These are phyloP conservation scores for Lycaena phlaeas DNA, from an alignment of 2,888 invertebrate genomes.

Conservation along the genomic window DNA sequence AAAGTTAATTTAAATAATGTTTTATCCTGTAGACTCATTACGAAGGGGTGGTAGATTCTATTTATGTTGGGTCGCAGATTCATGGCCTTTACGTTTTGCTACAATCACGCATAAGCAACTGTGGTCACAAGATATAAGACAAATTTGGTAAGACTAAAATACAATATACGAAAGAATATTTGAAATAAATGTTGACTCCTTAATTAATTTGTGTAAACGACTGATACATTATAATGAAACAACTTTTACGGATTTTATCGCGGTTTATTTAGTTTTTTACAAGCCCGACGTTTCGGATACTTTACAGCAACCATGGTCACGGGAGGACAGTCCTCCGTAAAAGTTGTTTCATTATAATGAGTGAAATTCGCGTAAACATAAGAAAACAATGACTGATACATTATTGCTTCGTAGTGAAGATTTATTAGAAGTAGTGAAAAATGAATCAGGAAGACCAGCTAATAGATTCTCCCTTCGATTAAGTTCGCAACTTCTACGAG, in stretches of 20 bases:
- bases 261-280: too few species aligned
- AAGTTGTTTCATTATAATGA: too few species aligned
- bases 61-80: slow-evolving; percentile 61
- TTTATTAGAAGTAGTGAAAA: slow-evolving; percentile 43
- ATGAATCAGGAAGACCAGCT: slow-evolving; percentile 49
- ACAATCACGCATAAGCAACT: slow-evolving; percentile 47
- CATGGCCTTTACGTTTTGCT: slow-evolving; percentile 56
- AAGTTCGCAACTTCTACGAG: slow-evolving; percentile 54
- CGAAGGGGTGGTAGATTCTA: slow-evolving; percentile 57
- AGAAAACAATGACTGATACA: too few species aligned
- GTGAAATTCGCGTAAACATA: too few species aligned
- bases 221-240: slow-evolving; percentile 4
- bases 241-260: too few species aligned
- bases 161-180: not conserved
- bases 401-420: slow-evolving; percentile 39
- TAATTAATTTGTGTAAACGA: too few species aligned
- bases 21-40: slow-evolving; percentile 51
- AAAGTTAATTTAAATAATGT: slow-evolving; percentile 27
- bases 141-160: slow-evolving; percentile 51
- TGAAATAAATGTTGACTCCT: not conserved
- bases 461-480: slow-evolving; percentile 55
- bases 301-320: too few species aligned
- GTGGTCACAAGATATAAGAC: slow-evolving; percentile 52
- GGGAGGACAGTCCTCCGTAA: too few species aligned
- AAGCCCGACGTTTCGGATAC: too few species aligned